A percentile compares a stretch with the other conserved stretches of the same genome.
Conservation (phyloP, 2,113 vertebrate species). For the Hemibagrus wyckioides region DNA sequence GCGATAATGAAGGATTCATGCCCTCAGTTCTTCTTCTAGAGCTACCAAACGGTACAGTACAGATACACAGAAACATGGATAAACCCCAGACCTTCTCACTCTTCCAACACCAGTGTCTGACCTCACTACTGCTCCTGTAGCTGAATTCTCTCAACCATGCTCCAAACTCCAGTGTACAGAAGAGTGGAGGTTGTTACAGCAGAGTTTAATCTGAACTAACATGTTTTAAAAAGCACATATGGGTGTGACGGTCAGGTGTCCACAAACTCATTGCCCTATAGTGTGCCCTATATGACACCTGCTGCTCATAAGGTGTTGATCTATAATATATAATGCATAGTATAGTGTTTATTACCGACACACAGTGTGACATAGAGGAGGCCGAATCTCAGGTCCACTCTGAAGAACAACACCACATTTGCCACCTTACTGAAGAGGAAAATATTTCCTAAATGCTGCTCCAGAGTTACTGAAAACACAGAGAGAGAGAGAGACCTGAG, state of each 20-base stretch:
- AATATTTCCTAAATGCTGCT: constrained; percentile 92
- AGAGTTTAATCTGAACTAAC: not conserved
- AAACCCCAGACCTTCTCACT: not conserved
- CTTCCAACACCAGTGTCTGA: not conserved
- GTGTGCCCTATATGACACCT: not conserved
- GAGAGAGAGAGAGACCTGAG: not conserved
- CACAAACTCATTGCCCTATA: not conserved
- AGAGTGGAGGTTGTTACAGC: too few species aligned
- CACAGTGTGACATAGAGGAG: constrained; percentile 88
- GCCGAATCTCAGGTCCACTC: constrained; percentile 90
- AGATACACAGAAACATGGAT: not conserved
- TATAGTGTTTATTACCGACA: constrained; percentile 76
- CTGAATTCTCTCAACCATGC: too few species aligned
- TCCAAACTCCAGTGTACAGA: too few species aligned
- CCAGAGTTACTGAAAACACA: constrained; percentile 67
- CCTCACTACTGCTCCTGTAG: not conserved
- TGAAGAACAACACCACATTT: constrained; percentile 92
- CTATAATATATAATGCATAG: not conserved
- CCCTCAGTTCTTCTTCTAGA: too few species aligned
- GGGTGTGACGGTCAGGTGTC: not conserved
- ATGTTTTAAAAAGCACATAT: not conserved
- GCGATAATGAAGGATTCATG: too few species aligned
- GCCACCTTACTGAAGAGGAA: constrained; percentile 98
- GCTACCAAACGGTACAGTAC: too few species aligned
- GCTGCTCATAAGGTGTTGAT: not conserved